These are phyloP conservation scores for Cydia strobilella DNA, from an alignment of 1,140 invertebrate genomes.

Conservation along the genomic window DNA sequence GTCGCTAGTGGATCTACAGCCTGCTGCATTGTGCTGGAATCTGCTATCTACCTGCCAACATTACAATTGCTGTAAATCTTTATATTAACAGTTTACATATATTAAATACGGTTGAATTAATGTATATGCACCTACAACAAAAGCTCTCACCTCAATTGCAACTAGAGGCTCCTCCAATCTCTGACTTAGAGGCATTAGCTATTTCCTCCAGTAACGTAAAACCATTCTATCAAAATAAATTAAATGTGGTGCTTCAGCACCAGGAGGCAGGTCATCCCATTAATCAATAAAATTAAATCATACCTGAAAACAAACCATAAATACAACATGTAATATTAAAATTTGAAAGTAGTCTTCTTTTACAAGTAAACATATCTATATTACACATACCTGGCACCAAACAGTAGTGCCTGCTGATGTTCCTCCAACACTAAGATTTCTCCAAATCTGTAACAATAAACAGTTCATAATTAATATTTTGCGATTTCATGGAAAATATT, in stretches of 20 bases:
- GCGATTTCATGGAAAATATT: neutral
- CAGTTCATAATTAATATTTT: neutral
- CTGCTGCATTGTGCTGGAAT: slow-evolving; percentile 81
- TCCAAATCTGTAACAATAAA: neutral
- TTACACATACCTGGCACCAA: neutral
- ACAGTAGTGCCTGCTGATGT: neutral
- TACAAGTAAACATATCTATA: neutral
- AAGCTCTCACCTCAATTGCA: slow-evolving; percentile 78
- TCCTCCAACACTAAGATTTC: slow-evolving; percentile 3
- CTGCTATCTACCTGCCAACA: slow-evolving; percentile 80
- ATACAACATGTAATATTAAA: neutral
- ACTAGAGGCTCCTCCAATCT: slow-evolving; percentile 80
- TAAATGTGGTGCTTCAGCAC: slow-evolving; percentile 69
- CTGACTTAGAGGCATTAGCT: slow-evolving; percentile 81
- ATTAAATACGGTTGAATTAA: neutral
- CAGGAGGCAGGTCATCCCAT: slow-evolving; percentile 61
- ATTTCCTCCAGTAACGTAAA: slow-evolving; percentile 72
- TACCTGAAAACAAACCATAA: slow-evolving; percentile 49
- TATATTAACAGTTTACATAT: slow-evolving; percentile 36
- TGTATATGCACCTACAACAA: slow-evolving; percentile 12
- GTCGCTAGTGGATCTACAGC: slow-evolving; percentile 79
- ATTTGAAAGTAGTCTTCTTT: slow-evolving; percentile 19
- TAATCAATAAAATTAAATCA: slow-evolving; percentile 55
- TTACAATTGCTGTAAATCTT: slow-evolving; percentile 61
- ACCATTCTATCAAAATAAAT: slow-evolving; percentile 76